A percentile compares a stretch with the other conserved stretches of the same genome.
Evolutionary conservation across 2,113 vertebrate species (phyloP).

Genomic region (Microtus montanus): DNA sequence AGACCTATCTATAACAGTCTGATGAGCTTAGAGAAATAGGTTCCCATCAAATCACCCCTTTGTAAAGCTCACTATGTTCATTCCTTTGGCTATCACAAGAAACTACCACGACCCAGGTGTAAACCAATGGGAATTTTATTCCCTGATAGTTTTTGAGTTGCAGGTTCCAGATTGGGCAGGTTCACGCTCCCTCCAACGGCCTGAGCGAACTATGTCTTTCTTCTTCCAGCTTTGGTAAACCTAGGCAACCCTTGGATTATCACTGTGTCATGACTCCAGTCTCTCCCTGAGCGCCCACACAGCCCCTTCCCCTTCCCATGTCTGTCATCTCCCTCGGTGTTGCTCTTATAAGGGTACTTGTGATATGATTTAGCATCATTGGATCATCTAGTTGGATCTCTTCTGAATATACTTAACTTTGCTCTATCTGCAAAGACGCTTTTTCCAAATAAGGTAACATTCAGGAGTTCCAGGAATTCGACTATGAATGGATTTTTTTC

Average conservation of each 20-base stretch:
- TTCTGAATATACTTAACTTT: slow-evolving; percentile 45
- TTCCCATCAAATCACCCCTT: not conserved
- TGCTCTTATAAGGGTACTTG: not conserved
- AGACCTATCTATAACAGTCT: not conserved
- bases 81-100: not conserved
- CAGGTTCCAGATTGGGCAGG: not conserved
- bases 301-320: not conserved
- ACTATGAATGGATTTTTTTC: not conserved
- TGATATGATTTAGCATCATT: not conserved
- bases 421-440: not conserved
- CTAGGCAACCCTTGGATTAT: not conserved
- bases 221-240: not conserved
- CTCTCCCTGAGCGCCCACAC: not conserved
- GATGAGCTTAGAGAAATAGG: not conserved
- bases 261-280: not conserved
- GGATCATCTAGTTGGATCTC: slow-evolving; percentile 9
- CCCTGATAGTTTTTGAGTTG: not conserved
- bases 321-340: not conserved
- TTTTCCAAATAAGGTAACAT: slow-evolving; percentile 26
- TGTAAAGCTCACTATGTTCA: not conserved
- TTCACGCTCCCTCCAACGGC: fast-evolving
- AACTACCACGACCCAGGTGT: not conserved
- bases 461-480: not conserved
- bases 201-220: not conserved
- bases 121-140: not conserved